Conservation (phyloP, 2,888 invertebrate species). For the Biston stratarius region DNA sequence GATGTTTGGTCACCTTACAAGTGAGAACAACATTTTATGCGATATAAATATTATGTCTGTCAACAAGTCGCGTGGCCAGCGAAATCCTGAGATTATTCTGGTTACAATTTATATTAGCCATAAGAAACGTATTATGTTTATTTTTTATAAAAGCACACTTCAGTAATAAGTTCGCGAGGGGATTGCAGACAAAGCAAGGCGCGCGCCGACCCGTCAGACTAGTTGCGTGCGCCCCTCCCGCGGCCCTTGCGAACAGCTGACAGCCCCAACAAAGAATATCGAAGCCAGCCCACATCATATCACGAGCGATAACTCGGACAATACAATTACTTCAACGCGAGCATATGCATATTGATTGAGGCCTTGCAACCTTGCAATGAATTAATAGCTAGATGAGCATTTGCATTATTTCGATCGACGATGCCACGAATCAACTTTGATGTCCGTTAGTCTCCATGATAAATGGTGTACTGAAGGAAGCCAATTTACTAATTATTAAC, state of each 20-base stretch:
- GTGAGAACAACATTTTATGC: background rate
- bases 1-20: no score
- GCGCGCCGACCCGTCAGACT: slow-evolving; percentile 60
- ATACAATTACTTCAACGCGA: slow-evolving; percentile 16
- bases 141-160: slow-evolving; percentile 25
- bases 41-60: slow-evolving; percentile 4
- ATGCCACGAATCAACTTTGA: slow-evolving; percentile 13
- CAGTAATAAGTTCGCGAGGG: slow-evolving; percentile 25
- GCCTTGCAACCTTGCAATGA: slow-evolving; percentile 21
- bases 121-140: background rate
- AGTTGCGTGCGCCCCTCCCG: slow-evolving; percentile 54
- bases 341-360: slow-evolving; percentile 29
- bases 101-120: slow-evolving; percentile 6
- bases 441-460: background rate
- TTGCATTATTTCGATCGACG: slow-evolving; percentile 11
- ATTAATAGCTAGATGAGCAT: background rate
- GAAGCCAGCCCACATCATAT: slow-evolving; percentile 49
- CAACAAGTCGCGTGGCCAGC: slow-evolving; percentile 5
- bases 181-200: slow-evolving; percentile 48
- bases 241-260: slow-evolving; percentile 75
- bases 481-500: background rate
- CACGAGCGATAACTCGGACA: slow-evolving; percentile 41
- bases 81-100: background rate
- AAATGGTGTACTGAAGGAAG: background rate
- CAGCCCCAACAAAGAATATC: slow-evolving; percentile 76